Percentiles rank a stretch among this genome's conserved stretches.
Evolutionary conservation across 1,140 invertebrate genomes (phyloP).

Genomic region (Geopemphigus sp.): DNA sequence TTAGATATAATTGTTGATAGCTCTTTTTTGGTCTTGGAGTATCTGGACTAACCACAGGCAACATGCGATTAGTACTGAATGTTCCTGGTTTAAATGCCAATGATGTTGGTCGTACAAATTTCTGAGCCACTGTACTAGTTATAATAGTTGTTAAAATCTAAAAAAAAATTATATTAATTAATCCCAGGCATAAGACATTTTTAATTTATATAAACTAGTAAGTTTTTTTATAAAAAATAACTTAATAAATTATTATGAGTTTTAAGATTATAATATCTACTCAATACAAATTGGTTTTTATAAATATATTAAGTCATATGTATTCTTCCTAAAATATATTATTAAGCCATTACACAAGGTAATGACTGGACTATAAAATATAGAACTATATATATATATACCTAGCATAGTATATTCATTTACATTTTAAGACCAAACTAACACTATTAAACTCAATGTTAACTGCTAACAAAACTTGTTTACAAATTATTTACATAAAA

Average conservation of each 20-base stretch:
- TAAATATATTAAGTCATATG: background rate
- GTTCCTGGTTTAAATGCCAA: slow-evolving; percentile 77
- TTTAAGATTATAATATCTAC: background rate
- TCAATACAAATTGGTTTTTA: background rate
- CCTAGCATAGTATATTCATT: background rate
- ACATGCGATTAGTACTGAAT: slow-evolving; percentile 73
- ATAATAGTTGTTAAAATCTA: slow-evolving; percentile 21
- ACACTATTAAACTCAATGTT: slow-evolving; percentile 11
- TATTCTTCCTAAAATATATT: background rate
- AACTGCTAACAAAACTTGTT: background rate
- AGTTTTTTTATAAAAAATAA: too few species aligned
- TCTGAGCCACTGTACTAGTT: slow-evolving; percentile 4
- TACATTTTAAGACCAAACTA: background rate
- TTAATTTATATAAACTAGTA: background rate
- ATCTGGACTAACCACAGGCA: slow-evolving; percentile 81
- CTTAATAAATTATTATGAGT: too few species aligned
- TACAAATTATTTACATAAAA: background rate
- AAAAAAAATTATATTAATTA: slow-evolving; percentile 4
- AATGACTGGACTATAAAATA: slow-evolving; percentile 1
- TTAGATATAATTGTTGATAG: slow-evolving; percentile 81
- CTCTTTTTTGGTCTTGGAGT: slow-evolving; percentile 83
- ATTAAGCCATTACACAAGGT: slow-evolving; percentile 1
- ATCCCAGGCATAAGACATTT: background rate
- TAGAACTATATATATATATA: background rate
- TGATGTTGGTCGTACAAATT: slow-evolving; percentile 73